Conservation (phyloP, 1,140 invertebrate species). For the Diploscapter pachys region DNA sequence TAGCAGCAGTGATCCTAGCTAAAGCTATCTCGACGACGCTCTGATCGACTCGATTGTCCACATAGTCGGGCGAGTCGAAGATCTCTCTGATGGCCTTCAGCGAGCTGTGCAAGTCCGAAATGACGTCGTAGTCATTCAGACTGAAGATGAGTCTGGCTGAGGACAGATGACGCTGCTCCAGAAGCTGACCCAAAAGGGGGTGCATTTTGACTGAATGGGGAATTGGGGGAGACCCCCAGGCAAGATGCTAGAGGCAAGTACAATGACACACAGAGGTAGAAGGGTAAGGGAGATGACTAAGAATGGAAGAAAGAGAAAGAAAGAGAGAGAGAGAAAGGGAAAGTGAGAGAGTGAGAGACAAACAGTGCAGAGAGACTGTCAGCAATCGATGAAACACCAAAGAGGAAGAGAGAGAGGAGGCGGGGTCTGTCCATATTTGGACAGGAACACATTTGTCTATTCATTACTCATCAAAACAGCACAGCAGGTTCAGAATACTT, state of each 20-base stretch:
- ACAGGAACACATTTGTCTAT: not conserved
- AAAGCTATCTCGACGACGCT: constrained; percentile 49
- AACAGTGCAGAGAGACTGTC: not conserved
- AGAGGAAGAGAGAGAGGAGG: constrained; percentile 14
- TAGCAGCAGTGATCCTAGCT: constrained; percentile 44
- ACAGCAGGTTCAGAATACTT: not conserved
- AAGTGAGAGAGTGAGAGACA: constrained; percentile 5
- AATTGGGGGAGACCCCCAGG: not conserved
- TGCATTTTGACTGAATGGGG: constrained; percentile 28
- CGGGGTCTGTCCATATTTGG: not conserved
- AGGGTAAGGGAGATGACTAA: constrained; percentile 1
- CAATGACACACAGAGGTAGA: not conserved
- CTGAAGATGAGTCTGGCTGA: constrained; percentile 83
- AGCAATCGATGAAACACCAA: not conserved
- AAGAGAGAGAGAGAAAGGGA: constrained; percentile 6
- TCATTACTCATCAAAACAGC: not conserved
- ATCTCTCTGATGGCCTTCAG: constrained; percentile 44
- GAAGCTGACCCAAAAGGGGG: constrained; percentile 38
- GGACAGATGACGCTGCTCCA: constrained; percentile 40
- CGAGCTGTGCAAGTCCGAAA: constrained; percentile 69
- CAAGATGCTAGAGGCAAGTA: too few species aligned
- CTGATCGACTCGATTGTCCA: constrained; percentile 40
- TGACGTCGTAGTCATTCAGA: constrained; percentile 77
- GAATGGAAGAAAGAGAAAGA: constrained; percentile 13
- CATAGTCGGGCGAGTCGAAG: constrained; percentile 59